Base-by-base conservation (phyloP, 2,888 invertebrate genomes). In the Ophraella communa region DNA sequence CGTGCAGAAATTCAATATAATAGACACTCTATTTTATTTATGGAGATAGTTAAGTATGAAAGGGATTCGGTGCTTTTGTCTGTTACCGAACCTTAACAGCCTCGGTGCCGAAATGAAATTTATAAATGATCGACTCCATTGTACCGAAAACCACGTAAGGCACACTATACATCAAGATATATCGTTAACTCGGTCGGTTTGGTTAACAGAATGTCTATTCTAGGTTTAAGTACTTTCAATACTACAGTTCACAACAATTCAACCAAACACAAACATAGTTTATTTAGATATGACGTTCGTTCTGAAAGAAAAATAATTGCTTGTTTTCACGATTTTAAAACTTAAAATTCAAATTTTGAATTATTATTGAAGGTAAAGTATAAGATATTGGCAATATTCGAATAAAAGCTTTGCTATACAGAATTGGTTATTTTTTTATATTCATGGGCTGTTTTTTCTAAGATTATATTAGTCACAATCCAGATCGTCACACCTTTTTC, bases 21-120 rank as follows among this genome's bases (percentile, higher is more conserved):
- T 65, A 65, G 67, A 68, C 63, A 65, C 67, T 65, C 65, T 60
- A 65, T 62, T 54, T 62, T 65, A 68, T 68, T 65, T 68, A 68
- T 68, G 67, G 62, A 65, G 62, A 65, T 59, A 63, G 45, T 59
- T n/a, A 42, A 51, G 39, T 44, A 68, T 65, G 60, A 65, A 64
- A 63, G 67, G 60, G 56, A 63, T 59, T 65, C 63, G 64, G 39
- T 42, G 63, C 65, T 58, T 65, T 68, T 68, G 67, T 68, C 67
- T 65, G 61, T 51, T 17, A 30, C 60, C 56, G 55, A 64, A 64
- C 60, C 27, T 60, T 45, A 64, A 55, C 59, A 42, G 54, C 39
- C 39, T 7, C 8, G 33, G 49, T 27, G 65, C 58, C 56, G 51
- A 62, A 56, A 56, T 56, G 57, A 57, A 57, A 45, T 57, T 47